These are phyloP conservation scores for Nanorana parkeri DNA, from an alignment of 2,113 vertebrate genomes.

Conservation along the genomic window DNA sequence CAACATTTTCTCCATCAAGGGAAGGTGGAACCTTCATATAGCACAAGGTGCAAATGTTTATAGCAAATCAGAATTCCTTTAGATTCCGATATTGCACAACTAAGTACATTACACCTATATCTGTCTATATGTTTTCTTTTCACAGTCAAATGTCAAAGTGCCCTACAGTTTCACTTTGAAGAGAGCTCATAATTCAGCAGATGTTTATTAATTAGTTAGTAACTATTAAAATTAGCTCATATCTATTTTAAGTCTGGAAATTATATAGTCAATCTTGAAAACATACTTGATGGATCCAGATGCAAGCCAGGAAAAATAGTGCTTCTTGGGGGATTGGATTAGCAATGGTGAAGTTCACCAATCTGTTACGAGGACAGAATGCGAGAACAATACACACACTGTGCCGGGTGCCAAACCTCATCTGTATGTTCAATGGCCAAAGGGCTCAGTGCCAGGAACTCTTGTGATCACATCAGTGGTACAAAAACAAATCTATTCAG, in stretches of 20 bases:
- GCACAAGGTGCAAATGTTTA: too few relatives aligned
- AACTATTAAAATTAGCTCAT: conserved; percentile 19
- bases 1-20: too few relatives aligned
- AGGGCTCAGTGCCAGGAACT: conserved; percentile 45
- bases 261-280: conserved; percentile 42
- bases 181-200: too few relatives aligned
- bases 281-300: background rate
- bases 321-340: conserved; percentile 56
- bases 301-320: conserved; percentile 36
- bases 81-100: too few relatives aligned
- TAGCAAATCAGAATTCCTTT: too few relatives aligned
- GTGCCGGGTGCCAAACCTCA: conserved; percentile 57
- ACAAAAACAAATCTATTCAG: background rate
- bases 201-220: background rate
- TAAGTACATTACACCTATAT: too few relatives aligned
- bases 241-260: conserved; percentile 36
- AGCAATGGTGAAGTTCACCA: conserved; percentile 55
- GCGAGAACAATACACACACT: conserved; percentile 58
- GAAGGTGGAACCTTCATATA: too few relatives aligned
- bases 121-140: too few relatives aligned
- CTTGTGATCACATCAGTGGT: conserved; percentile 1
- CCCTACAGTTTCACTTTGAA: too few relatives aligned
- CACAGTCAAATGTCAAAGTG: background rate
- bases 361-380: background rate
- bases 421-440: conserved; percentile 55